Conservation (phyloP, 1,140 invertebrate genomes). For the Ylistrum balloti region DNA sequence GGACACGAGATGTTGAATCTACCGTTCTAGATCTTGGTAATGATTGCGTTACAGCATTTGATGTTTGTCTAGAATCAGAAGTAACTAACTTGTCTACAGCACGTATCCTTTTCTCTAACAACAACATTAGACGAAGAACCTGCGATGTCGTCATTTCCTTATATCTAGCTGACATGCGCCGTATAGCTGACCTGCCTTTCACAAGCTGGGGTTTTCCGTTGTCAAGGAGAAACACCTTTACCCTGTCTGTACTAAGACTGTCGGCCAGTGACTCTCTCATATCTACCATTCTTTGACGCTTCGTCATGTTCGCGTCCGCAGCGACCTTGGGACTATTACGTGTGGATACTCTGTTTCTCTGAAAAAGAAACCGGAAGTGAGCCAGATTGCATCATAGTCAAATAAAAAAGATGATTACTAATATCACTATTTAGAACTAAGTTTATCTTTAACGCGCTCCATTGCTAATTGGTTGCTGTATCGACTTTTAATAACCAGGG, state of each 20-base stretch:
- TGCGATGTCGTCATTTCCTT: background rate
- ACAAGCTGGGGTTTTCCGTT: background rate
- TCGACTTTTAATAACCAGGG: no score
- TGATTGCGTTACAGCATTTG: background rate
- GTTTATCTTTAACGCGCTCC: no score
- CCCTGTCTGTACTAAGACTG: background rate
- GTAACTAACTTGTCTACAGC: background rate
- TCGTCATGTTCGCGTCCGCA: background rate
- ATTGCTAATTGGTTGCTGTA: no score
- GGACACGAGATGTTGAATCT: background rate
- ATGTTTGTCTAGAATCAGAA: background rate
- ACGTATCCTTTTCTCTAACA: background rate
- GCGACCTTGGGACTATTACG: background rate
- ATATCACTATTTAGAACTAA: no score
- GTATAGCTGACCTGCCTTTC: background rate
- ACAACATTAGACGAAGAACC: background rate
- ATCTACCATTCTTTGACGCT: background rate
- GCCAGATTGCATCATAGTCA: no score
- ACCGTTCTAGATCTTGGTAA: background rate
- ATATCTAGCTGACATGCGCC: background rate
- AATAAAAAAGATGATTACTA: no score
- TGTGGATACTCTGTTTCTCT: background rate
- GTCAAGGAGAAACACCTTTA: background rate
- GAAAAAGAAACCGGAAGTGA: background rate
- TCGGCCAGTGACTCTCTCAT: background rate